Percentiles rank a stretch among this genome's conserved stretches.
Conservation (phyloP, 2,113 vertebrate species). For the Pagrus major region DNA sequence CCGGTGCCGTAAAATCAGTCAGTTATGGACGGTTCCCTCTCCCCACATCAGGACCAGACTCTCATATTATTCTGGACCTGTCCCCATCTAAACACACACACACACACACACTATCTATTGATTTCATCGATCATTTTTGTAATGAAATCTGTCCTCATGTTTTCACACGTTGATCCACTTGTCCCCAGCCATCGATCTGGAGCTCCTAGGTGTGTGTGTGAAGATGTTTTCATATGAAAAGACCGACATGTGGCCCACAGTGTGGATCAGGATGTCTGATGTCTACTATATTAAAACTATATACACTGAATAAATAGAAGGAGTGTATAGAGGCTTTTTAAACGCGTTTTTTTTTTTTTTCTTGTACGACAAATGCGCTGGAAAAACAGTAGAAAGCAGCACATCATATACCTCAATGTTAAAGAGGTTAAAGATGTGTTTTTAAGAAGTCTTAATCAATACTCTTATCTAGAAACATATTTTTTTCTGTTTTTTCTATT, state of each 20-base stretch:
- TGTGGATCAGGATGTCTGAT: not conserved
- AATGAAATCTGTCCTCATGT: slow-evolving; percentile 49
- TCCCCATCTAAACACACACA: slow-evolving; percentile 4
- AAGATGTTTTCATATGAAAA: slow-evolving; percentile 24
- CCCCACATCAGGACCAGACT: not conserved
- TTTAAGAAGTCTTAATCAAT: too few species aligned
- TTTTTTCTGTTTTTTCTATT: too few species aligned
- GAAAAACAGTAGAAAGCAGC: too few species aligned
- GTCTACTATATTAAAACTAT: not conserved
- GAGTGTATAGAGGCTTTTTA: too few species aligned
- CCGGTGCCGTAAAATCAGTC: slow-evolving; percentile 12
- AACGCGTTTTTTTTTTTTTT: too few species aligned
- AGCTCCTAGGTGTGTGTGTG: slow-evolving; percentile 7
- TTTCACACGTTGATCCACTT: slow-evolving; percentile 21
- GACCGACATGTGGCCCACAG: not conserved
- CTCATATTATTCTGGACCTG: slow-evolving; percentile 26
- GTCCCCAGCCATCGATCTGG: slow-evolving; percentile 11
- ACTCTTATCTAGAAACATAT: too few species aligned
- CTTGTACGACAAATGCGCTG: too few species aligned
- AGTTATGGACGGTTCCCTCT: slow-evolving; percentile 10
- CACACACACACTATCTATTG: slow-evolving; percentile 20
- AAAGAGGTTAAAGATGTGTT: too few species aligned
- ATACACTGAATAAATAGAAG: not conserved
- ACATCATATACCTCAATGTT: too few species aligned
- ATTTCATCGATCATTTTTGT: slow-evolving; percentile 34